These are phyloP conservation scores for Eulacestoma nigropectus DNA, from an alignment of 2,113 vertebrate genomes.

Conservation along the genomic window DNA sequence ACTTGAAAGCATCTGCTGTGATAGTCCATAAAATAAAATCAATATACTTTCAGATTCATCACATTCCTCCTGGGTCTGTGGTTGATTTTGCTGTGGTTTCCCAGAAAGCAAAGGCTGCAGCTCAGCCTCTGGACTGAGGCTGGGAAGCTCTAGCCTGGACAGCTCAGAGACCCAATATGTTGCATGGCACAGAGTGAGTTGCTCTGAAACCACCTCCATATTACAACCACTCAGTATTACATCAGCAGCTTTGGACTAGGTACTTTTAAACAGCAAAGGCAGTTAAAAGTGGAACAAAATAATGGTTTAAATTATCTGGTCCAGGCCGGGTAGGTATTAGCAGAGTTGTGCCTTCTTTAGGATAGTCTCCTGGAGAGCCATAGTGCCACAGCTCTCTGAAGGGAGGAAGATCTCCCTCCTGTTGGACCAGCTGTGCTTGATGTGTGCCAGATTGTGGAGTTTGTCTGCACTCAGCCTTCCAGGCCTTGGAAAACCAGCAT, in stretches of 20 bases:
- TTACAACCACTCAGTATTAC: background rate
- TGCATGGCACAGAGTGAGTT: background rate
- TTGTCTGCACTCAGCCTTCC: background rate
- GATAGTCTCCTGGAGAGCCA: background rate
- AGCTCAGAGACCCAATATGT: background rate
- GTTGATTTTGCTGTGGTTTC: background rate
- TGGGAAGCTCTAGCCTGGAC: background rate
- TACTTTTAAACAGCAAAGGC: background rate
- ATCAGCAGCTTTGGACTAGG: background rate
- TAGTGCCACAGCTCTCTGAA: background rate
- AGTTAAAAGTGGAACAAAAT: background rate
- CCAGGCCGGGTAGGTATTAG: background rate
- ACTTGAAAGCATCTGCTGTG: background rate
- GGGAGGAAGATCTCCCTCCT: background rate
- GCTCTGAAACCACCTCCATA: background rate
- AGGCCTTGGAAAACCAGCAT: background rate
- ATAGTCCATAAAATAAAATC: background rate
- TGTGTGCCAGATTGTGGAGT: background rate
- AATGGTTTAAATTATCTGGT: background rate
- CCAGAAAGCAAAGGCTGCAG: background rate
- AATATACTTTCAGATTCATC: background rate
- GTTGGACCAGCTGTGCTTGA: background rate
- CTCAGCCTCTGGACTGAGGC: accelerated
- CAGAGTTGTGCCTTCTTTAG: background rate
- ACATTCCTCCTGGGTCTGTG: background rate